phyloP scores from a whole-genome alignment of 2,888 invertebrate genomes.

The Lasioglossum marginatum region DNA sequence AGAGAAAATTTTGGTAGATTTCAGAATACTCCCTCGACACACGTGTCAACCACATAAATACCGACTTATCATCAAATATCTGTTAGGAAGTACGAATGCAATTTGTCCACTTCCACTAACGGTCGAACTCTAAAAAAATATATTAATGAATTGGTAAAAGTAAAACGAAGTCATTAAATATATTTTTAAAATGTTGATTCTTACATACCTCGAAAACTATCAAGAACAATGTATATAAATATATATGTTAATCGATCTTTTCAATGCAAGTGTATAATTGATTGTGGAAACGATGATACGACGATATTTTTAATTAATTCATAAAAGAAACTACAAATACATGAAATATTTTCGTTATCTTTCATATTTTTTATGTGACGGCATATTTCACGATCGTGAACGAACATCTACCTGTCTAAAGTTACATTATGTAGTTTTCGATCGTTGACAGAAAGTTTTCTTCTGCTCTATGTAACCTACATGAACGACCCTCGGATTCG shows the following conservation, averaged over 20 bases:
- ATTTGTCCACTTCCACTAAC: not conserved
- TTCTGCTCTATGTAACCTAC: slow-evolving; percentile 28
- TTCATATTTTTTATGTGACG: not conserved
- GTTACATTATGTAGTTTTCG: slow-evolving; percentile 20
- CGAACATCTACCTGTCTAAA: slow-evolving; percentile 11
- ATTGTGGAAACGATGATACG: not conserved
- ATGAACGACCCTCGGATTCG: slow-evolving; percentile 25
- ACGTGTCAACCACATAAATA: slow-evolving; percentile 18
- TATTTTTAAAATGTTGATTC: not conserved
- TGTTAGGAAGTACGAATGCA: slow-evolving; percentile 9
- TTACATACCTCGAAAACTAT: not conserved
- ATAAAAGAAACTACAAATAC: not conserved
- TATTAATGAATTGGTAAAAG: not conserved
- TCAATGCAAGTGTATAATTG: slow-evolving; percentile 1
- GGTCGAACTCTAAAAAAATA: not conserved
- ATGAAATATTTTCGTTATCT: slow-evolving; percentile 2
- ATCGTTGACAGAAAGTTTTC: slow-evolving; percentile 21
- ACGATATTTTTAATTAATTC: not conserved
- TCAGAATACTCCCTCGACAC: not conserved
- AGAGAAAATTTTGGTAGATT: slow-evolving; percentile 8
- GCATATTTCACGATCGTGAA: slow-evolving; percentile 16
- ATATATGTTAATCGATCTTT: slow-evolving; percentile 3
- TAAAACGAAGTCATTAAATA: not conserved
- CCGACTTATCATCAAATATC: slow-evolving; percentile 3
- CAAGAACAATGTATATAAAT: not conserved